These are phyloP conservation scores for Steinernema hermaphroditum DNA, from an alignment of 2,888 invertebrate genomes.

Conservation along the genomic window DNA sequence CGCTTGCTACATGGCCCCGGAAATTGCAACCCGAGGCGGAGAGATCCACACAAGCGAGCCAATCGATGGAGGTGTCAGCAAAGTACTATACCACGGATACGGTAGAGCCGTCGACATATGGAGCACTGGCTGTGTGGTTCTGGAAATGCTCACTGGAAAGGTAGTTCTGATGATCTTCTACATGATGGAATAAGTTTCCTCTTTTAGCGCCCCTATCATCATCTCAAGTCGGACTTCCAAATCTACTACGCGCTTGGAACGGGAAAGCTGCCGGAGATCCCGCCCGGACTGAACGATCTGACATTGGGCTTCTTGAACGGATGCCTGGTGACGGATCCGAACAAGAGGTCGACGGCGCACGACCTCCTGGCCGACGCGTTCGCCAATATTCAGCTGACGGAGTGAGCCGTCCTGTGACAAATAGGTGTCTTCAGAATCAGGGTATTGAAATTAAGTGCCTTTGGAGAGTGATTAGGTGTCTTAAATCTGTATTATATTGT, in stretches of 20 bases:
- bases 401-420: not conserved
- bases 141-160: slow-evolving; percentile 92
- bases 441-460: not conserved
- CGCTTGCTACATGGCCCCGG: slow-evolving; percentile 95
- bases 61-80: slow-evolving; percentile 69
- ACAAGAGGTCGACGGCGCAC: slow-evolving; percentile 74
- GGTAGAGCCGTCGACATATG: slow-evolving; percentile 92
- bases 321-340: slow-evolving; percentile 39
- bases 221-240: slow-evolving; percentile 40
- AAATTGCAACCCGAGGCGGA: slow-evolving; percentile 72
- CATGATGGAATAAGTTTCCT: not conserved
- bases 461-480: not conserved
- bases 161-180: slow-evolving; percentile 69
- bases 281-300: slow-evolving; percentile 39
- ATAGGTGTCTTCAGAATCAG: not conserved
- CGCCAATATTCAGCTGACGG: slow-evolving; percentile 68
- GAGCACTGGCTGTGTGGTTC: slow-evolving; percentile 91
- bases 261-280: slow-evolving; percentile 39
- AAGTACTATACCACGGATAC: slow-evolving; percentile 73
- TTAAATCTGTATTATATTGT: not conserved
- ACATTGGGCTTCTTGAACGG: slow-evolving; percentile 35
- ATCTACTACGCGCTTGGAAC: slow-evolving; percentile 41
- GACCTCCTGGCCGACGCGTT: slow-evolving; percentile 79
- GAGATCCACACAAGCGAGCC: slow-evolving; percentile 71
- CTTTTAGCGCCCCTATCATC: slow-evolving; percentile 37